Evolutionary conservation across 2,113 vertebrate species (phyloP), one percentile per base, ranked within the genome.

Genomic region (Microcebus ravelobensis): DNA sequence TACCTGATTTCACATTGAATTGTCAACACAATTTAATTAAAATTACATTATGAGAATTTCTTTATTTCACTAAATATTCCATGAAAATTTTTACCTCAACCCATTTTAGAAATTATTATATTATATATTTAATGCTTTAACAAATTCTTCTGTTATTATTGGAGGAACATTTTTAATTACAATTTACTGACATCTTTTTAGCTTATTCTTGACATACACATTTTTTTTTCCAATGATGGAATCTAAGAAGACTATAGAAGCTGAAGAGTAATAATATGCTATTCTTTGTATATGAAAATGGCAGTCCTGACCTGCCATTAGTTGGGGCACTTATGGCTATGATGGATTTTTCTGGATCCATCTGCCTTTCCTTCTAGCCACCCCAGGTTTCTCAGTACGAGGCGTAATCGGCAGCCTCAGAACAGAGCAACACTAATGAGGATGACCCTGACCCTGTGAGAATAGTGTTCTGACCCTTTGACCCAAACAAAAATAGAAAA

Each of bases 341-440:
- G 85, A 73, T 95, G 94, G 95, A 92, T 92, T 94, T 90, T 96
- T 82, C 76, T 50, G 34, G 82, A 63, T 92, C 59, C n/a, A 61
- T 82, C 81, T 87, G 63, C 88, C 55, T 83, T 93, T 95, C 91
- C 87, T 92, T 92, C 67, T 73, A 84, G 85, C 70, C 93, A 85
- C 65, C 42, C 61, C 55, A 55, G 84, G 89, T n/a, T 95, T 81
- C 57, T 88, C 42, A 81, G 87, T 71, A 95, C 5, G 34, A 94
- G 67, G 42, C 8, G 1, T 95, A 36, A 94, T 94, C 31, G 1
- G 73, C 3, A 48, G 55, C 77, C 93, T 95, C 71, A 82, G 86
- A 96, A 87, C 71, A 96, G 81, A 96, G 74, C 65, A 42, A 87
- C 39, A 0, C 77, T 97, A 98, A 98, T 96, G 97, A 97, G 96